Base-by-base conservation (phyloP, 2,113 vertebrate genomes). In the Gnathonemus echidnorhynchus region DNA sequence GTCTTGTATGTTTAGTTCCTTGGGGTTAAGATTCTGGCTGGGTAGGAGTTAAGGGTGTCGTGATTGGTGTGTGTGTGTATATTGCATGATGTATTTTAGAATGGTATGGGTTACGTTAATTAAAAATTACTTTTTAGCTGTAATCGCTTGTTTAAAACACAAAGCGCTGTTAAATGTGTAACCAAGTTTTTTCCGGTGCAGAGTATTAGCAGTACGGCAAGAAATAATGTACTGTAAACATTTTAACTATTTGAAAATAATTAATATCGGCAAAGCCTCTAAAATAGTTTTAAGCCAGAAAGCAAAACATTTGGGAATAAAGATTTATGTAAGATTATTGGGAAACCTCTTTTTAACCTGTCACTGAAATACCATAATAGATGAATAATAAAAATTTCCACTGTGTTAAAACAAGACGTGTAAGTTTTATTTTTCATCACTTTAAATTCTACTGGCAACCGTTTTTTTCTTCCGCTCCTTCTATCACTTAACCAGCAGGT, bases 401-500 rank as follows among this genome's bases (percentile, higher is more conserved):
- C 2, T 4, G 13, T 39, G 70, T 77, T 77, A 77, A 39, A 39
- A 17, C 13, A 31, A 17, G 15, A 39, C 5, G 15, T 7, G 27
- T 6, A 80, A 2, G 13, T 42, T 80, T 80, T 80, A 5, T 39
- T 17, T 17, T 39, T 5, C 74, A 80, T 42, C 5, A 80, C 5
- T 19, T 70, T 70, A 9, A 46, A 85, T 46, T 85, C 45, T n/a
- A 85, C 10, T 35, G 77, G 31, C 19, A 5, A n/a, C 3, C 17
- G 42, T 10, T 11, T 85, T 46, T 85, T 31, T 35, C 48, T 35
- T 50, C 6, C 3, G 21, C 21, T 13, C 48, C 48, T 86, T 87
- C 50, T 35, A 46, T 8, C 35, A 46, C 24, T 91, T 91, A 48
- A 89, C 95, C 95, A 96, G 94, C 91, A 95, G 95, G 94, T 94